Evolutionary conservation across 2,113 vertebrate genomes (phyloP).

Genomic region (Lagopus leucura): DNA sequence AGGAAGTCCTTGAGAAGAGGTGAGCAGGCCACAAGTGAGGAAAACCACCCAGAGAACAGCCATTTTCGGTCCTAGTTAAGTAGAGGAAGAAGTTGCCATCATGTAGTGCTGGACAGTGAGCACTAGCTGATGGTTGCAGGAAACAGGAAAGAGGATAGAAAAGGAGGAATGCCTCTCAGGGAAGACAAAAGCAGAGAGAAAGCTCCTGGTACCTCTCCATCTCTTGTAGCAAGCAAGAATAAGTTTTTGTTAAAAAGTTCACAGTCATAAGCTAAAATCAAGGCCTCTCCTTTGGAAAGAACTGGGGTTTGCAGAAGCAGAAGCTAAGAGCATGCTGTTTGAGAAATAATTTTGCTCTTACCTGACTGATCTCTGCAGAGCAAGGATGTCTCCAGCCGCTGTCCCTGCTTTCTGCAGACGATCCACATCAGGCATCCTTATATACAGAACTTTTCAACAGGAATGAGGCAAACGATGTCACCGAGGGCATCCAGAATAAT

Average conservation of each 20-base stretch:
- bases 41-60: not conserved
- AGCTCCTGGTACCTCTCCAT: not conserved
- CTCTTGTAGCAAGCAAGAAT: not conserved
- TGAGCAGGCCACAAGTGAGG: slow-evolving; percentile 62
- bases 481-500: not conserved
- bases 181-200: not conserved
- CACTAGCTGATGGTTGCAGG: not conserved
- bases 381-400: rapidly evolving
- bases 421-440: not conserved
- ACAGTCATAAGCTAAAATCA: rapidly evolving
- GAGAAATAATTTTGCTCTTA: not conserved
- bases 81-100: not conserved
- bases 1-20: slow-evolving; percentile 30
- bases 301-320: not conserved
- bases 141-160: not conserved
- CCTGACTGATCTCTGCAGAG: not conserved
- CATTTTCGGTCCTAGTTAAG: not conserved
- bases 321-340: not conserved
- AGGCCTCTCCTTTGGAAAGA: not conserved
- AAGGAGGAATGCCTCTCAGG: not conserved
- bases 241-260: not conserved
- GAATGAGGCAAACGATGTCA: not conserved
- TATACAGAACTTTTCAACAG: slow-evolving; percentile 32
- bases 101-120: not conserved
- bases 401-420: not conserved